Conservation (phyloP, 2,888 invertebrate genomes). For the Rhimphoctona megacephalus region DNA sequence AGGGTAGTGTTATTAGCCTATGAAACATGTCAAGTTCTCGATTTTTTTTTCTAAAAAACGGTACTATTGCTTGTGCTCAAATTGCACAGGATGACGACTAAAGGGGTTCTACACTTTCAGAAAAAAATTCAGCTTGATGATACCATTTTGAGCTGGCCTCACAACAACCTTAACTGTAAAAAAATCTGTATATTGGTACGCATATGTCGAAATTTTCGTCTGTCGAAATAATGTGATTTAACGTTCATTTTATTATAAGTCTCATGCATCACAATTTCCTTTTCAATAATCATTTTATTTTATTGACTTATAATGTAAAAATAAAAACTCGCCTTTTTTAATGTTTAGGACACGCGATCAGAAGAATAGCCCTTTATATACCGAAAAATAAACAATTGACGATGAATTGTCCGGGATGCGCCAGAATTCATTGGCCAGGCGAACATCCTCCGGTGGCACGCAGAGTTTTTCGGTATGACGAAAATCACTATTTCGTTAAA, state of each 20-base stretch:
- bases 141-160: too few relatives aligned
- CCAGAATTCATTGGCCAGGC: conserved; percentile 90
- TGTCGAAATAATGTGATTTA: background rate
- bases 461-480: conserved; percentile 87
- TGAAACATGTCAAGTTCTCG: too few relatives aligned
- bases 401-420: conserved; percentile 90
- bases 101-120: too few relatives aligned
- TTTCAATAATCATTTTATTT: background rate
- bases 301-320: background rate
- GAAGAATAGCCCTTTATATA: conserved; percentile 90
- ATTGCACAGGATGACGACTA: too few relatives aligned
- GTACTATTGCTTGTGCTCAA: too few relatives aligned
- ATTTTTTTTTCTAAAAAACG: too few relatives aligned
- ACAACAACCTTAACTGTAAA: too few relatives aligned
- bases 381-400: conserved; percentile 88
- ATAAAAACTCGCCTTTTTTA: background rate
- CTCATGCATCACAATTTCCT: background rate
- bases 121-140: too few relatives aligned
- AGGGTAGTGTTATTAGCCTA: too few relatives aligned
- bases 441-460: conserved; percentile 94
- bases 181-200: background rate
- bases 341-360: conserved; percentile 88
- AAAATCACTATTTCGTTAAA: background rate
- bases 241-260: background rate
- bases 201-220: background rate